Conservation (phyloP, 1,140 invertebrate genomes). For the Euwallacea fornicatus region DNA sequence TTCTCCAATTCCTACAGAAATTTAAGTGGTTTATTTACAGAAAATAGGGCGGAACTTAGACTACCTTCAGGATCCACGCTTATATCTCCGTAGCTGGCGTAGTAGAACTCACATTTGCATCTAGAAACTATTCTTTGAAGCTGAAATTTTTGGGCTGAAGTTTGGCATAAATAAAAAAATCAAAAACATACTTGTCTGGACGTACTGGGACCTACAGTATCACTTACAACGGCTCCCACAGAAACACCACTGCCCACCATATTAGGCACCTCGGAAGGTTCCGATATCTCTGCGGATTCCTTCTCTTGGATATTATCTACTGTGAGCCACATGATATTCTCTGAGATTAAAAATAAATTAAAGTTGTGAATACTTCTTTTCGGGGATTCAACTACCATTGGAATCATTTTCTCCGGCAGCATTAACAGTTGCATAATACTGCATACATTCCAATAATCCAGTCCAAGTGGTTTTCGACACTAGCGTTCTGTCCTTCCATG, state of each 20-base stretch:
- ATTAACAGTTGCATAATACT: slow-evolving; percentile 97
- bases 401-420: slow-evolving; percentile 69
- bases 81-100: slow-evolving; percentile 88
- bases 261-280: slow-evolving; percentile 76
- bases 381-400: slow-evolving; percentile 47
- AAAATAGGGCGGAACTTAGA: background rate
- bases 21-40: background rate
- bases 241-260: slow-evolving; percentile 92
- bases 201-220: slow-evolving; percentile 84
- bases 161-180: background rate
- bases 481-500: slow-evolving; percentile 86
- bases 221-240: slow-evolving; percentile 92
- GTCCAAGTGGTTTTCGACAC: slow-evolving; percentile 95
- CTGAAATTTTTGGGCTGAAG: slow-evolving; percentile 54
- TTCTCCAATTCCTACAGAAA: slow-evolving; percentile 57
- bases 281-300: slow-evolving; percentile 73
- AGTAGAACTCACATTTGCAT: slow-evolving; percentile 98
- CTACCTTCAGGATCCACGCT: slow-evolving; percentile 67
- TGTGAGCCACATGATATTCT: slow-evolving; percentile 95
- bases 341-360: slow-evolving; percentile 51
- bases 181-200: slow-evolving; percentile 55
- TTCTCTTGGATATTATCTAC: slow-evolving; percentile 91
- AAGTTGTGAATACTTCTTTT: background rate
- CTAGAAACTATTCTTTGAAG: slow-evolving; percentile 94
- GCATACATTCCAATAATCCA: slow-evolving; percentile 94